phyloP scores from a whole-genome alignment of 2,113 vertebrate genomes.

The Callithrix jacchus region DNA sequence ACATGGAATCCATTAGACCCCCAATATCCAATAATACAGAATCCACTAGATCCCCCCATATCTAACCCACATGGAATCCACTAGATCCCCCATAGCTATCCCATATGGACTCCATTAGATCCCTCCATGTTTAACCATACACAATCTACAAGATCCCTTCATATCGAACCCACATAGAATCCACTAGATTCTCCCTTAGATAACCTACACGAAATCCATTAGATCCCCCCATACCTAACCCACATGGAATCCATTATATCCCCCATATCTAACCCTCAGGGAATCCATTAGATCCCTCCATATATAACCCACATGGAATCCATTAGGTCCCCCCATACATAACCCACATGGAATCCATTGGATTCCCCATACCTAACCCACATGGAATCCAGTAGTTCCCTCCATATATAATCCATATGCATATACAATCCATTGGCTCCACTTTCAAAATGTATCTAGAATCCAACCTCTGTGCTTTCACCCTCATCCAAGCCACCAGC shows the following conservation, averaged over 20 bases:
- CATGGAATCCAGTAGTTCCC: no score
- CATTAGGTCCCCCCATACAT: background rate
- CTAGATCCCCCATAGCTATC: no score
- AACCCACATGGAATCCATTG: no score
- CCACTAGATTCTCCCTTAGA: rapidly evolving
- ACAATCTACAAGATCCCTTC: no score
- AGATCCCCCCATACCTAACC: background rate
- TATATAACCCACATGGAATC: rapidly evolving
- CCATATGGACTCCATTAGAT: background rate
- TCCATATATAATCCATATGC: background rate
- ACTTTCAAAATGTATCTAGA: background rate
- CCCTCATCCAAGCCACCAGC: rapidly evolving
- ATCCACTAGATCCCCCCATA: background rate
- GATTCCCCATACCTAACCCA: no score
- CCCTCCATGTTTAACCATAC: rapidly evolving
- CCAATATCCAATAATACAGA: background rate
- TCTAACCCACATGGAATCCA: background rate
- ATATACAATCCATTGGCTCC: background rate
- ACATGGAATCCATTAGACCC: no score
- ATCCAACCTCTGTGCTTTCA: background rate
- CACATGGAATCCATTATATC: background rate
- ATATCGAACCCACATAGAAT: background rate
- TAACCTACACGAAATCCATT: background rate
- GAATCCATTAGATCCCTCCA: background rate
- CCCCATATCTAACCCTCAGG: background rate